These are phyloP conservation scores for Drepanosiphum platanoidis DNA, from an alignment of 2,888 invertebrate genomes.

Conservation along the genomic window DNA sequence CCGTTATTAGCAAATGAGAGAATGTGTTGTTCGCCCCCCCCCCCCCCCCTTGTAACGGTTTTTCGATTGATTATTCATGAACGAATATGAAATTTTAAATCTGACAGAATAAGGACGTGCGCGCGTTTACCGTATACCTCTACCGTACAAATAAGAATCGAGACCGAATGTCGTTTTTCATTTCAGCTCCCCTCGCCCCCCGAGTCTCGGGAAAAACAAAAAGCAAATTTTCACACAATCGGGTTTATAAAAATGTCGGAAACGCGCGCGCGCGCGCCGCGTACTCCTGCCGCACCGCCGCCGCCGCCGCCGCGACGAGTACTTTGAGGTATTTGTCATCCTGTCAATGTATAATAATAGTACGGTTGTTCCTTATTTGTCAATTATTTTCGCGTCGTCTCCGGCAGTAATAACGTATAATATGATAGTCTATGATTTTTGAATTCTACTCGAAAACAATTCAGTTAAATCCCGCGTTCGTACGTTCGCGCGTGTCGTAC, in stretches of 20 bases:
- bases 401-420: too few species aligned
- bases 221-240: neutral
- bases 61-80: too few species aligned
- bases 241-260: neutral
- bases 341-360: too few species aligned
- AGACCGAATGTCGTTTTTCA: neutral
- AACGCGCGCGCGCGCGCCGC: too few species aligned
- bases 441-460: neutral
- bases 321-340: conserved; percentile 17
- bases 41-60: too few species aligned
- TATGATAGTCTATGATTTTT: neutral
- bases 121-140: neutral
- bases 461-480: neutral
- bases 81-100: too few species aligned
- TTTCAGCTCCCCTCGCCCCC: neutral
- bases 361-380: neutral
- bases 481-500: too few species aligned
- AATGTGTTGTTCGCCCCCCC: too few species aligned
- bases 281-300: too few species aligned
- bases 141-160: neutral
- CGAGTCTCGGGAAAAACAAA: too few species aligned
- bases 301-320: too few species aligned
- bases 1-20: too few species aligned
- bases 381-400: conserved; percentile 36
- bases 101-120: neutral